Percentiles rank a stretch among this genome's conserved stretches.
Conservation (phyloP, 2,888 invertebrate species). For the Pterostichus madidus region DNA sequence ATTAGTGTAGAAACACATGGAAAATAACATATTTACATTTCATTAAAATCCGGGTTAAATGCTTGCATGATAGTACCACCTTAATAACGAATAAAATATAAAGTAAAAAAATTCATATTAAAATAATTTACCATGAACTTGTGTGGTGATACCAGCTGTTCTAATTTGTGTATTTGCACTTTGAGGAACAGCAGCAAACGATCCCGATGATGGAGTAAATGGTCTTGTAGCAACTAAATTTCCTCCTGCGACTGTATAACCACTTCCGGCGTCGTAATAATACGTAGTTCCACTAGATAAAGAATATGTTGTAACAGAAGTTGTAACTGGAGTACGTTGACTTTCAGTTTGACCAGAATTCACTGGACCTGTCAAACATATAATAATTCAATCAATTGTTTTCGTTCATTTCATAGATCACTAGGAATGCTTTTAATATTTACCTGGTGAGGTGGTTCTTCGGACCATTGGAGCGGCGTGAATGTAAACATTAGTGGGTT, state of each 20-base stretch:
- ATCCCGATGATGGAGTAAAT: conserved; percentile 73
- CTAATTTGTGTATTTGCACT: conserved; percentile 72
- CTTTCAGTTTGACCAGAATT: conserved; percentile 66
- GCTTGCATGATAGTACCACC: no score
- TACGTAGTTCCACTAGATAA: conserved; percentile 73
- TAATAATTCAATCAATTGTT: conserved; percentile 7
- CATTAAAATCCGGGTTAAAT: no score
- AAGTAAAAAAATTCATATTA: background rate
- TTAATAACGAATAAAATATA: no score
- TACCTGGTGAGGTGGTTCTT: conserved; percentile 75
- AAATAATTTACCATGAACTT: conserved; percentile 73
- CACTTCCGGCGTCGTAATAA: conserved; percentile 75
- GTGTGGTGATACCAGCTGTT: conserved; percentile 72
- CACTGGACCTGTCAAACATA: conserved; percentile 71
- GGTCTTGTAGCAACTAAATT: conserved; percentile 69
- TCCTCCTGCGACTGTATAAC: conserved; percentile 71
- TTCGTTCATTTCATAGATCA: background rate
- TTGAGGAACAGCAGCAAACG: conserved; percentile 73
- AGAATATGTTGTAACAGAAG: conserved; percentile 74
- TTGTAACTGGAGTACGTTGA: conserved; percentile 71
- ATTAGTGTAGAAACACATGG: no score
- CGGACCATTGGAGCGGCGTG: conserved; percentile 74
- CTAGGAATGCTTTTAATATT: conserved; percentile 34
- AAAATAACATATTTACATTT: no score
- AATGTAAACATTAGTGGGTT: conserved; percentile 74